Evolutionary conservation across 2,888 invertebrate species (phyloP).

Genomic region (Lissonota sp.): DNA sequence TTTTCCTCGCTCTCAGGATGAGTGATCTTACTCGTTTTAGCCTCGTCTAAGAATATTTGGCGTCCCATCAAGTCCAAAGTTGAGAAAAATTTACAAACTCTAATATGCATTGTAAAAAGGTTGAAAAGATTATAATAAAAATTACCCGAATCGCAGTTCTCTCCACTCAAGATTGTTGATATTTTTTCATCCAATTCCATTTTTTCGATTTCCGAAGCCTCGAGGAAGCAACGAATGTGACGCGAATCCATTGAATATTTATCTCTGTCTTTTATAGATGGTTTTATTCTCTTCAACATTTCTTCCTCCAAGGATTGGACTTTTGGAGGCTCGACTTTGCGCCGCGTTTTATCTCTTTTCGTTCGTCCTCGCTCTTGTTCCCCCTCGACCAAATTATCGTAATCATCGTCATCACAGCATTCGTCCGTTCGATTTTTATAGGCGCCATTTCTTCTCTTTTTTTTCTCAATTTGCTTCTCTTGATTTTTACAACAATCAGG

Average conservation of each 20-base stretch:
- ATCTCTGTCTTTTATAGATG: constrained; percentile 69
- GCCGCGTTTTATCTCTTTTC: background rate
- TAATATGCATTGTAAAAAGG: background rate
- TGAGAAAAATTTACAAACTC: no score
- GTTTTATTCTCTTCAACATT: constrained; percentile 69
- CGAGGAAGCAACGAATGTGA: constrained; percentile 66
- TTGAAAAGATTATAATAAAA: background rate
- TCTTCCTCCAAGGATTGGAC: constrained; percentile 44
- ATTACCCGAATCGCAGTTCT: constrained; percentile 39
- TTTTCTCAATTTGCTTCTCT: constrained; percentile 34
- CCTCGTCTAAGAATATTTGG: constrained; percentile 1
- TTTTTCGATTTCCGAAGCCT: constrained; percentile 24
- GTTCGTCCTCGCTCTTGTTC: constrained; percentile 25
- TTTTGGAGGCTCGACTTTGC: constrained; percentile 30
- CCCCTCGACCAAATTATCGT: constrained; percentile 26
- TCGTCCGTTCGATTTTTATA: constrained; percentile 22
- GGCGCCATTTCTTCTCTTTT: constrained; percentile 13
- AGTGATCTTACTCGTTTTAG: background rate
- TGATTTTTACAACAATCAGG: constrained; percentile 60
- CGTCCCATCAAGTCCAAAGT: no score
- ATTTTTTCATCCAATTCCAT: constrained; percentile 30
- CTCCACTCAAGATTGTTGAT: background rate
- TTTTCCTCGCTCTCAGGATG: background rate
- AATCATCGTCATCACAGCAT: constrained; percentile 43
- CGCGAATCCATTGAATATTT: constrained; percentile 61